Evolutionary conservation across 2,113 vertebrate genomes (phyloP), one percentile per base, ranked within the genome.

Genomic region (Cynopterus brachyotis): DNA sequence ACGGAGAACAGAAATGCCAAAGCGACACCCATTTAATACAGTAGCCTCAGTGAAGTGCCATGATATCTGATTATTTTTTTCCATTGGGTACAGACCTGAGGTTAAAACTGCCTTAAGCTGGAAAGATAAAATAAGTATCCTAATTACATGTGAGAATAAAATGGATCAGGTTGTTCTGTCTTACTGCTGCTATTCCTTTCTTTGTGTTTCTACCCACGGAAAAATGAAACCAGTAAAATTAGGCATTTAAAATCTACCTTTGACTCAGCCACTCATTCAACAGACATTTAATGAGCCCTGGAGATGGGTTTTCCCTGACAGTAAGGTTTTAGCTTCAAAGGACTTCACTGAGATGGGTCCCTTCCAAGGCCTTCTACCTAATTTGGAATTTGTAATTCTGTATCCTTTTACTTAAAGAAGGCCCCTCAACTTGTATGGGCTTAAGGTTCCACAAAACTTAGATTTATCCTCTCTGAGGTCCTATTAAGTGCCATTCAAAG

Each of bases 221-320:
- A 97, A 97, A 91, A 62, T 35, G 66, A 97, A 94, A 47, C 64
- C 64, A 40, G 22, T 5, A 47, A 79, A 83, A 59, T 26, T 24
- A 84, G 80, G 24, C n/a, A 20, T 40, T 62, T 57, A 42, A 87
- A 78, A 35, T 35, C 87, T 32, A 26, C 57, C 73, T 45, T 47
- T 59, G 64, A 73, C 81, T 83, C 59, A 28, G 8, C 35, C 72
- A n/a, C 20, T 94, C 85, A 15, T 17, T 85, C 81, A 15, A 16
- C 5, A 50, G 45, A 45, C 60, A 50, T 32, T 40, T 72, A 35
- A 85, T n/a, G 40, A 97, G 82, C 78, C 35, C n/a, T 9, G 0
- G 32, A 75, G 50, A 16, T 6, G 30, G 42, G 11, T 47, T 80
- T 81, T 70, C 81, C 70, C 70, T 12, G 60, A 72, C 59, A 26